These are phyloP conservation scores for Branchipolynoe longqiensis DNA, from an alignment of 2,888 invertebrate genomes.

Conservation along the genomic window DNA sequence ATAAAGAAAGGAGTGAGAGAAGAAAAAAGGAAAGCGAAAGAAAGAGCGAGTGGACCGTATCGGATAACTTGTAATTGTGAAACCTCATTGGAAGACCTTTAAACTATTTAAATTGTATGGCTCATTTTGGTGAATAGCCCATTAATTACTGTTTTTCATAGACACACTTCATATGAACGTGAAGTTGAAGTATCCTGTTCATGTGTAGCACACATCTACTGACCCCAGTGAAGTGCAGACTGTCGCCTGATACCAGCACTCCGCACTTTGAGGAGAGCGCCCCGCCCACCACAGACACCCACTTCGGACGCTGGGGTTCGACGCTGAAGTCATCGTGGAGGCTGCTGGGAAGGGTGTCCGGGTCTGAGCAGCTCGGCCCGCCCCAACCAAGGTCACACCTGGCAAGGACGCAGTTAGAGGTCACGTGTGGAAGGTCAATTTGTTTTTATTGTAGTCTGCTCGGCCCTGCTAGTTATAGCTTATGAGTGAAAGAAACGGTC, in stretches of 20 bases:
- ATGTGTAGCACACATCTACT: too few relatives aligned
- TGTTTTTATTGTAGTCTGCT: neutral
- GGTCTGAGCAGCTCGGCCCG: conserved; percentile 75
- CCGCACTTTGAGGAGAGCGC: conserved; percentile 77
- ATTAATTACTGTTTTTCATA: too few relatives aligned
- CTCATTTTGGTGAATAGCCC: too few relatives aligned
- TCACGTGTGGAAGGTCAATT: neutral
- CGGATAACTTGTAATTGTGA: too few relatives aligned
- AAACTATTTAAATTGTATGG: too few relatives aligned
- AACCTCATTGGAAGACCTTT: too few relatives aligned
- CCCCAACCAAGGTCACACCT: conserved; percentile 81
- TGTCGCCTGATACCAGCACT: conserved; percentile 78
- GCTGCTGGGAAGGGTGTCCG: conserved; percentile 73
- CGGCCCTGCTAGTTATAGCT: neutral
- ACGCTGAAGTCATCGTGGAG: conserved; percentile 77
- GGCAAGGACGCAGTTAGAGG: too few relatives aligned
- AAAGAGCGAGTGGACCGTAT: too few relatives aligned
- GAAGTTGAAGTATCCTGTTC: too few relatives aligned
- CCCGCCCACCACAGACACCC: conserved; percentile 79
- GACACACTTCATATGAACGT: too few relatives aligned
- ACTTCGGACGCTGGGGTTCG: conserved; percentile 68
- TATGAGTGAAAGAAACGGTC: neutral
- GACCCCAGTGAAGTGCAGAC: conserved; percentile 82
- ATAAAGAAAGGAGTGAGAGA: too few relatives aligned
- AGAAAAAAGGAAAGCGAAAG: too few relatives aligned